These are phyloP conservation scores for Terebella lapidaria DNA, from an alignment of 2,888 invertebrate species.

Conservation along the genomic window DNA sequence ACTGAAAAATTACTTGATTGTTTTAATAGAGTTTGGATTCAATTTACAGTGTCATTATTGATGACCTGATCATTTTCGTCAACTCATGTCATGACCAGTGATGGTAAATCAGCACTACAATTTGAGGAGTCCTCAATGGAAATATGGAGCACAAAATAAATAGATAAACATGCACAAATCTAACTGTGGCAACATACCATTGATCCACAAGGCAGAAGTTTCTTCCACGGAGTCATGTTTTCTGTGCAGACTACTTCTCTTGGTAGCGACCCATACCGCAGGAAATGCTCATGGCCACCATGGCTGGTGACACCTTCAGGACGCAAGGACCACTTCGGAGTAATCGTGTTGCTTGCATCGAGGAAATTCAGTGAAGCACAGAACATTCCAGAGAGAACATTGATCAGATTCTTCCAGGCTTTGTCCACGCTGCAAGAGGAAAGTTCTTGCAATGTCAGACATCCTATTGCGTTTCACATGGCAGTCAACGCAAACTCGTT, in stretches of 20 bases:
- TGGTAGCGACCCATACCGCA: slow-evolving; percentile 79
- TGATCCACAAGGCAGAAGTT: slow-evolving; percentile 86
- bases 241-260: slow-evolving; percentile 97
- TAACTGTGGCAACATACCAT: too few species aligned
- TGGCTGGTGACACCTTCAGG: slow-evolving; percentile 65
- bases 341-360: slow-evolving; percentile 70
- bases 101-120: too few species aligned
- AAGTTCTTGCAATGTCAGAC: too few species aligned
- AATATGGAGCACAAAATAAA: not conserved
- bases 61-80: too few species aligned
- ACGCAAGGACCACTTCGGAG: slow-evolving; percentile 76
- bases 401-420: slow-evolving; percentile 78
- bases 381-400: slow-evolving; percentile 87
- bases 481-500: too few species aligned
- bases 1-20: too few species aligned
- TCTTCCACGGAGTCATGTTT: slow-evolving; percentile 97
- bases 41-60: too few species aligned
- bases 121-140: too few species aligned
- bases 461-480: too few species aligned
- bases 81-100: too few species aligned
- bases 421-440: slow-evolving; percentile 66
- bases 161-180: not conserved
- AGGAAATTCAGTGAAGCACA: slow-evolving; percentile 96
- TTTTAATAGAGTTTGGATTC: too few species aligned
- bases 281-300: slow-evolving; percentile 20